Evolutionary conservation across 2,888 invertebrate genomes (phyloP), one percentile per base, ranked within the genome.

Genomic region (Germaria angustata): DNA sequence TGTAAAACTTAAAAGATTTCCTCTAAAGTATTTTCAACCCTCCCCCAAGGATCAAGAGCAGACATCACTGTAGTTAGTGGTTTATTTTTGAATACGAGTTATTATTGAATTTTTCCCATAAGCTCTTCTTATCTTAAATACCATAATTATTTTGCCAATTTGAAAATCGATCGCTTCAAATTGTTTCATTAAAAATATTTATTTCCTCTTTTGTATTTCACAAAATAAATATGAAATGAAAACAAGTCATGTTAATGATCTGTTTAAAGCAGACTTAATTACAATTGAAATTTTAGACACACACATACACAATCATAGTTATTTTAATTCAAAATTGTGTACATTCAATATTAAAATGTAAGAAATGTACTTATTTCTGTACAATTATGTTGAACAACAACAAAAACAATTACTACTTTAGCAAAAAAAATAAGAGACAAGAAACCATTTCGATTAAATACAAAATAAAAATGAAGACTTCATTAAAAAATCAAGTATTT

Each of bases 401-500:
- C 13, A 7, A n/a, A n/a, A n/a, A n/a, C 7, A 24, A 28, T 5
- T 15, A 57, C 39, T n/a, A 20, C 3, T 46, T 34, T 34, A 69
- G 15, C 11, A 76, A 5, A 57, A 1, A 7, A 7, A 17, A 46
- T n/a, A 32, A 63, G 32, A 69, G n/a, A 34, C 57, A 66, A 51
- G 8, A 24, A 44, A 66, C 34, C 22, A 77, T 69, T 77, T 28
- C 72, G 46, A 41, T 72, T 72, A 32, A 49, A 41, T 4, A 65
- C 39, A 49, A 72, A 69, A 53, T 36, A 22, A 44, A 59, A 77
- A 72, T 79, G 78, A 79, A 79, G 72, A 72, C 78, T 79, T 79
- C 71, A 79, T 72, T 79, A 57, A 65, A 78, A 77, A 61, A 53
- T 39, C 34, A 59, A 41, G 36, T 53, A 55, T 28, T 46, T 55